Evolutionary conservation across 2,888 invertebrate genomes (phyloP).

Genomic region (Amphipoea oculea): DNA sequence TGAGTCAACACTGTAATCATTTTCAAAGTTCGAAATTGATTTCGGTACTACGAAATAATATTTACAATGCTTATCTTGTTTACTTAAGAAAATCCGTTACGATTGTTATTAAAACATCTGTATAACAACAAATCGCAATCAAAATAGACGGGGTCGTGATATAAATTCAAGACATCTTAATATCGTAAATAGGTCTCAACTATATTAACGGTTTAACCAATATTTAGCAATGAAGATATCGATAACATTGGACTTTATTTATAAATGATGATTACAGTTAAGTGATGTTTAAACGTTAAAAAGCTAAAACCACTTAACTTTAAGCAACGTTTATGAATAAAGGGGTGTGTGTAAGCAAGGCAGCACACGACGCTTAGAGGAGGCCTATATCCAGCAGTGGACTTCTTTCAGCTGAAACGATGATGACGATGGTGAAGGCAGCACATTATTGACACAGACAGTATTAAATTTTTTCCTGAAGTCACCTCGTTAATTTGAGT

Average conservation of each 20-base stretch:
- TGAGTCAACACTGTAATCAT: not conserved
- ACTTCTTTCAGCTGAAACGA: not conserved
- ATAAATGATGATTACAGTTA: not conserved
- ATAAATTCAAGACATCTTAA: constrained; percentile 47
- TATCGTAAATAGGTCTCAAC: constrained; percentile 36
- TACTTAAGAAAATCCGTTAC: constrained; percentile 38
- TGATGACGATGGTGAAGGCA: not conserved
- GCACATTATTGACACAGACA: not conserved
- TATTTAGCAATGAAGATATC: constrained; percentile 8
- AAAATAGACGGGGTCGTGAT: constrained; percentile 45
- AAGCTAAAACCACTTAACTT: not conserved
- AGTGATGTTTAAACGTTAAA: too few relatives aligned
- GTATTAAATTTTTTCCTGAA: not conserved
- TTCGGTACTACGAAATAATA: constrained; percentile 10
- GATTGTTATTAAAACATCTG: constrained; percentile 13
- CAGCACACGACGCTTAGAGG: not conserved
- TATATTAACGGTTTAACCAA: constrained; percentile 9
- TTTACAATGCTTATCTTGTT: constrained; percentile 27
- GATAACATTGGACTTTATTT: not conserved
- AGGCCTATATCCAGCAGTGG: not conserved
- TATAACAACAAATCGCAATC: constrained; percentile 28
- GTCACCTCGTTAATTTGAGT: not conserved
- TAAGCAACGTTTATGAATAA: not conserved
- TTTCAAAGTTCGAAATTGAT: constrained; percentile 2
- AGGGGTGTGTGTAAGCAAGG: not conserved